phyloP scores from a whole-genome alignment of 2,888 invertebrate species.

The Sacculina carcini region DNA sequence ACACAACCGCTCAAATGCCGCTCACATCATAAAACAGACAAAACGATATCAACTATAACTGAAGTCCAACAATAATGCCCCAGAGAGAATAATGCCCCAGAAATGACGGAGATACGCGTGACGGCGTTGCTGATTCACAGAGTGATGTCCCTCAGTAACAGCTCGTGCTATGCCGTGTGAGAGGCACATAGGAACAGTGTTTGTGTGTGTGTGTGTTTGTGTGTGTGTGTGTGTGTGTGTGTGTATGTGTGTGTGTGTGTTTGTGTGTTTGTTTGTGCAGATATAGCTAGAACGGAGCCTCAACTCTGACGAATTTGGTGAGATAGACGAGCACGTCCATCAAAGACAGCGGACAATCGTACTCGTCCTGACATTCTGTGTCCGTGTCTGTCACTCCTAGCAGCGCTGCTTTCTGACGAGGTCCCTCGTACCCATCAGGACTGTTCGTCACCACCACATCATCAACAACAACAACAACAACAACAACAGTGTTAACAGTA shows the following conservation, averaged over 20 bases:
- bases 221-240: too few species aligned
- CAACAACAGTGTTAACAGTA: neutral
- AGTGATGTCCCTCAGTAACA: neutral
- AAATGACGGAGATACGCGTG: neutral
- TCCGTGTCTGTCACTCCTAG: neutral
- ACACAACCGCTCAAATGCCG: too few species aligned
- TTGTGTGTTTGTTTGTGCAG: too few species aligned
- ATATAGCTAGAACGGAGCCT: too few species aligned
- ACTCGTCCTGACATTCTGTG: neutral
- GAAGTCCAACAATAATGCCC: too few species aligned
- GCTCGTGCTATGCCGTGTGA: too few species aligned
- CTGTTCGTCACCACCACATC: neutral
- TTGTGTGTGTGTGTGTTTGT: too few species aligned
- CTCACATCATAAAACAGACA: too few species aligned
- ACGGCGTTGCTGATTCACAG: neutral
- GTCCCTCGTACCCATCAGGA: neutral
- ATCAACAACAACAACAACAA: neutral
- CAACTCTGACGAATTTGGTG: neutral
- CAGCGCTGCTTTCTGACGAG: neutral
- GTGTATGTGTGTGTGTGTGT: too few species aligned
- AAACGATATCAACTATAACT: too few species aligned
- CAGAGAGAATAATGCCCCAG: too few species aligned
- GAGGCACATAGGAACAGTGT: too few species aligned
- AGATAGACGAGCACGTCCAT: neutral
- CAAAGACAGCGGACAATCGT: neutral